phyloP scores from a whole-genome alignment of 2,113 vertebrate genomes.

The Caretta caretta region DNA sequence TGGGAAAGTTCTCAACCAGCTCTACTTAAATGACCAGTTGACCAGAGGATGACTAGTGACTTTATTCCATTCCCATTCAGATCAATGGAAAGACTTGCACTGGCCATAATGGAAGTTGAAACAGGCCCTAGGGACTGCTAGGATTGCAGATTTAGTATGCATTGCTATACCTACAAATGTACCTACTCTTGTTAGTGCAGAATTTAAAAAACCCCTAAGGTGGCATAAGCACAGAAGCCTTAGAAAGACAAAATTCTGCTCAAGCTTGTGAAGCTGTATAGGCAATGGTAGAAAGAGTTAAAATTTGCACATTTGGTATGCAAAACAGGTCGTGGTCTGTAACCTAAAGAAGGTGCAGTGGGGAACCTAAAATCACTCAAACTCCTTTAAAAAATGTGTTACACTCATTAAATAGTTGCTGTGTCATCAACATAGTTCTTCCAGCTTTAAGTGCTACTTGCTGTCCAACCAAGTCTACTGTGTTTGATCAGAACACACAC shows the following conservation, averaged over 20 bases:
- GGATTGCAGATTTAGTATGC: not conserved
- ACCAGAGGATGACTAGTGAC: not conserved
- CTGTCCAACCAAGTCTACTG: not conserved
- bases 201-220: not conserved
- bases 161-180: not conserved
- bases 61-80: not conserved
- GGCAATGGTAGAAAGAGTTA: not conserved
- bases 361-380: not conserved
- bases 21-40: not conserved
- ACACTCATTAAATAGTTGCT: not conserved
- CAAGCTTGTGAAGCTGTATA: not conserved
- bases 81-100: not conserved
- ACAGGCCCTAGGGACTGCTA: not conserved
- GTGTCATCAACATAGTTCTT: not conserved
- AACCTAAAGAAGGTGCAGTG: not conserved
- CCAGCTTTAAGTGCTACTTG: accelerated
- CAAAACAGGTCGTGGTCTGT: not conserved
- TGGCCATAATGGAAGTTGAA: not conserved
- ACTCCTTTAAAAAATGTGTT: not conserved
- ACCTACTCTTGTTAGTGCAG: not conserved
- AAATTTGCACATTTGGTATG: not conserved
- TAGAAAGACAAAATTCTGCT: not conserved
- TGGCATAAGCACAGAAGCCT: not conserved
- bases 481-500: accelerated
- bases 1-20: not conserved